Percentiles rank a stretch among this genome's conserved stretches.
Evolutionary conservation across 2,113 vertebrate genomes (phyloP).

Genomic region (Raja brachyura): DNA sequence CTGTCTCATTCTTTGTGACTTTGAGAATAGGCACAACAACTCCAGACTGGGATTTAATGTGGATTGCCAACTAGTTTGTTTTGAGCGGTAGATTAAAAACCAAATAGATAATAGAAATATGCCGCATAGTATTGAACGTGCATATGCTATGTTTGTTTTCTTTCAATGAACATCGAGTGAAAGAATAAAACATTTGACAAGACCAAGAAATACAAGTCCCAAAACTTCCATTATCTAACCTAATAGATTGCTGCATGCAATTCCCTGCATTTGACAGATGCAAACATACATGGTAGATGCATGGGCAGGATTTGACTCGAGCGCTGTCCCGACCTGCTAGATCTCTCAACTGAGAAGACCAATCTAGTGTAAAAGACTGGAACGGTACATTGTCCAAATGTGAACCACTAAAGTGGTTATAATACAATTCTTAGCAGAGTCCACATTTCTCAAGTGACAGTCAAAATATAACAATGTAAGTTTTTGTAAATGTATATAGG

Average conservation of each 20-base stretch:
- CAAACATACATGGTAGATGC: too few relatives aligned
- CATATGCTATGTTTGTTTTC: too few relatives aligned
- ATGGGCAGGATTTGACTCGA: background rate
- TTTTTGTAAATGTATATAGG: background rate
- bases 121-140: background rate
- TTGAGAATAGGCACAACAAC: background rate
- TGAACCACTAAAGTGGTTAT: background rate
- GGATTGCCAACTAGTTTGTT: background rate
- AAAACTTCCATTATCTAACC: background rate
- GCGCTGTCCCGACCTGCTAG: background rate
- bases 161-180: too few relatives aligned
- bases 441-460: background rate
- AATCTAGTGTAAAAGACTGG: background rate
- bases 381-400: background rate
- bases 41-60: background rate
- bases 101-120: background rate
- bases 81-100: background rate
- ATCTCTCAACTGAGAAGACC: background rate
- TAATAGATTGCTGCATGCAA: background rate
- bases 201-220: background rate
- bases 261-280: background rate
- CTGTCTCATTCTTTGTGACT: background rate
- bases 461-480: background rate
- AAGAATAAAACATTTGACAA: background rate
- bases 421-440: background rate